These are phyloP conservation scores for Psettodes erumei DNA, from an alignment of 2,113 vertebrate species.

Conservation along the genomic window DNA sequence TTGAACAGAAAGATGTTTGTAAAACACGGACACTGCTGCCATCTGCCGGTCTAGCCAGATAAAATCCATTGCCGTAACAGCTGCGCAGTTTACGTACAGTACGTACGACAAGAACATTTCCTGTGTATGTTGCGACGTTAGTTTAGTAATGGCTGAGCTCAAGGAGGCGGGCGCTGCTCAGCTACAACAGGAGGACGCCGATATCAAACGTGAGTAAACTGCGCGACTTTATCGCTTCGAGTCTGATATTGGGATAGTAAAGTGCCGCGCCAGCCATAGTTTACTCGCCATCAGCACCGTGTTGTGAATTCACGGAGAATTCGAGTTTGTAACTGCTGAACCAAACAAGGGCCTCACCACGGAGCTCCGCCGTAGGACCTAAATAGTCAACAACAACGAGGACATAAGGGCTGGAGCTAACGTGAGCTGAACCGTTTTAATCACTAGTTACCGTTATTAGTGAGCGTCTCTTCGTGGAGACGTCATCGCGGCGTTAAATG, in stretches of 20 bases:
- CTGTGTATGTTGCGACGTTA: conserved; percentile 25
- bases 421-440: rapidly evolving
- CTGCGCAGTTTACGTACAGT: conserved; percentile 48
- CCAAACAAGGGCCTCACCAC: conserved; percentile 79
- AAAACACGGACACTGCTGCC: too few relatives aligned
- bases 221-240: not conserved
- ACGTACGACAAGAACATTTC: conserved; percentile 15
- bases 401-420: not conserved
- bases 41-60: too few relatives aligned
- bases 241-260: not conserved
- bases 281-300: not conserved
- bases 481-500: rapidly evolving
- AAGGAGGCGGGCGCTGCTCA: conserved; percentile 68
- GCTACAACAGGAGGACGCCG: conserved; percentile 84
- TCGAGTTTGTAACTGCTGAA: conserved; percentile 72
- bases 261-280: not conserved
- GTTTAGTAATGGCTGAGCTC: conserved; percentile 83
- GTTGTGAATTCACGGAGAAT: conserved; percentile 2
- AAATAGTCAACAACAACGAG: conserved; percentile 61
- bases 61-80: too few relatives aligned
- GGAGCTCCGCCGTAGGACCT: conserved; percentile 85
- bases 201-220: conserved; percentile 73
- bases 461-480: rapidly evolving
- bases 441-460: rapidly evolving
- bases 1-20: too few relatives aligned